phyloP scores from a whole-genome alignment of 2,113 vertebrate genomes.

The Equus przewalskii region DNA sequence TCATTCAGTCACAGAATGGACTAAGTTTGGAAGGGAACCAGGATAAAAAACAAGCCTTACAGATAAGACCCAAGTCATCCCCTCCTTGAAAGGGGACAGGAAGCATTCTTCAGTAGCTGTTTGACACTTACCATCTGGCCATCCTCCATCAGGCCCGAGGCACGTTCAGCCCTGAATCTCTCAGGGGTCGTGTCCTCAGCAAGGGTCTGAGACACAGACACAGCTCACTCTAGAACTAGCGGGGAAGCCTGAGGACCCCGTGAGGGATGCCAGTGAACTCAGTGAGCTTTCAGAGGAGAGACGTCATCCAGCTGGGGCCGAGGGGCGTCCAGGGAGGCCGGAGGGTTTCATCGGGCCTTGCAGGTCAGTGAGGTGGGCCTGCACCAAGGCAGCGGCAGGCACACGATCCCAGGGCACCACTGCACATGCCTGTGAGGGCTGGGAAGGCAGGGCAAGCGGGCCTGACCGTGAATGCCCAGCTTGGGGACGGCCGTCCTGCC shows the following conservation, averaged over 20 bases:
- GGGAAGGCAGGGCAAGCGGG: background rate
- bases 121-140: background rate
- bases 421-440: background rate
- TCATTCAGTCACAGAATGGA: background rate
- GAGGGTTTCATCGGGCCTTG: background rate
- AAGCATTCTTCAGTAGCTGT: background rate
- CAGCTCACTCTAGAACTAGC: background rate
- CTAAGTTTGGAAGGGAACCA: background rate
- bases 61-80: background rate
- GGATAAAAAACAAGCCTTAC: background rate
- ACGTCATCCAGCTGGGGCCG: fast-evolving
- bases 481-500: background rate
- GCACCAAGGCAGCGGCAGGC: background rate
- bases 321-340: background rate
- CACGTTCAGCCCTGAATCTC: background rate
- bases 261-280: background rate
- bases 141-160: background rate
- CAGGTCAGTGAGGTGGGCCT: background rate
- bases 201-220: background rate
- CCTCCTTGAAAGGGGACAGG: background rate
- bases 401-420: fast-evolving
- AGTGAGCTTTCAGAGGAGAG: background rate
- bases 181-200: background rate
- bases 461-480: background rate
- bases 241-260: background rate